These are phyloP conservation scores for Zele albiditarsus DNA, from an alignment of 2,888 invertebrate genomes.

Conservation along the genomic window DNA sequence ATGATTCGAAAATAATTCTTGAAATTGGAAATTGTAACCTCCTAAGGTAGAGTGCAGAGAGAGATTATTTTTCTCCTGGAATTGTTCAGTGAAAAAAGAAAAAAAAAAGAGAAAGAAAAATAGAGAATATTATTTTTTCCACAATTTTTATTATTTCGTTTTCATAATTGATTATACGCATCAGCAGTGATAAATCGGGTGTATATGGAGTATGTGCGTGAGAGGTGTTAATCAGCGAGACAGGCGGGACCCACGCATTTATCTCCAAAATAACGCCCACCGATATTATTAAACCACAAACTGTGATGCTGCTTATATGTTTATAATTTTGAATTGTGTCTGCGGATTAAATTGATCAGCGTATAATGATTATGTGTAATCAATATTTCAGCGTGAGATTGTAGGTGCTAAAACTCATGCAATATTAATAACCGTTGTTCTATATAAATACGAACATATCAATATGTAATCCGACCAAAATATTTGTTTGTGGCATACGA, in stretches of 20 bases:
- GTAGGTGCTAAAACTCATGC: neutral
- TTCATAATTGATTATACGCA: neutral
- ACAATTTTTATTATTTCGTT: neutral
- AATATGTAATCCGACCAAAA: neutral
- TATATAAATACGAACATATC: neutral
- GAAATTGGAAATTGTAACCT: too few relatives aligned
- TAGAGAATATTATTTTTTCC: too few relatives aligned
- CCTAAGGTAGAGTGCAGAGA: too few relatives aligned
- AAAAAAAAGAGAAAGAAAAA: neutral
- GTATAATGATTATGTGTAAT: neutral
- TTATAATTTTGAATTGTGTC: neutral
- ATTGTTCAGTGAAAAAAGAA: too few relatives aligned
- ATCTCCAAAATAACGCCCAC: constrained; percentile 22
- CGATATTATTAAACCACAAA: constrained; percentile 17
- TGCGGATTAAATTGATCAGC: constrained; percentile 5
- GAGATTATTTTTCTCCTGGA: too few relatives aligned
- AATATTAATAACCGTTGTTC: neutral
- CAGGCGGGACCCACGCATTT: neutral
- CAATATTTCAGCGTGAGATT: constrained; percentile 5
- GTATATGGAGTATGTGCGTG: neutral
- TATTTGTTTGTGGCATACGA: neutral
- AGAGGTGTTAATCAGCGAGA: neutral
- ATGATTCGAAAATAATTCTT: too few relatives aligned
- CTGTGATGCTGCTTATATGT: neutral
- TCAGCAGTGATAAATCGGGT: neutral